A percentile compares a stretch with the other conserved stretches of the same genome.
Conservation (phyloP, 2,888 invertebrate species). For the Idaea dimidiata region DNA sequence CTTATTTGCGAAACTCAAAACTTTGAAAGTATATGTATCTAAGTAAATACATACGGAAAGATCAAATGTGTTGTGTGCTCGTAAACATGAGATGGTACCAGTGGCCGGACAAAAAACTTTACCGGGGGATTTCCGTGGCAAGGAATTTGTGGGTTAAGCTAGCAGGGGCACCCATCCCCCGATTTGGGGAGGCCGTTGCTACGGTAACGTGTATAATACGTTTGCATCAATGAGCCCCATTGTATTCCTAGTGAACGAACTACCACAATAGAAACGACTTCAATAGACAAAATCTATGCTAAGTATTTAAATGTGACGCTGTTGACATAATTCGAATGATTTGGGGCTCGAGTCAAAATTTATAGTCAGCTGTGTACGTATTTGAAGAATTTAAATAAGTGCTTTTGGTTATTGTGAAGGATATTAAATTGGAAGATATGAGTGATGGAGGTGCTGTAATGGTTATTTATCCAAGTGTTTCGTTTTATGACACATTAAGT, state of each 20-base stretch:
- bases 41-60: slow-evolving; percentile 11
- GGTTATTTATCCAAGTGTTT: slow-evolving; percentile 58
- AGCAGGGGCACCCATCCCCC: slow-evolving; percentile 58
- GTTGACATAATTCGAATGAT: slow-evolving; percentile 64
- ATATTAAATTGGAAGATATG: slow-evolving; percentile 40
- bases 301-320: slow-evolving; percentile 56
- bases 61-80: slow-evolving; percentile 18
- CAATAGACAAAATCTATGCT: slow-evolving; percentile 52
- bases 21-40: slow-evolving; percentile 17
- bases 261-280: slow-evolving; percentile 49
- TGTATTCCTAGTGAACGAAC: slow-evolving; percentile 40
- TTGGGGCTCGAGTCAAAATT: slow-evolving; percentile 53
- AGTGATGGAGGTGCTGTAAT: slow-evolving; percentile 29
- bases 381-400: slow-evolving; percentile 27
- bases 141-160: slow-evolving; percentile 61
- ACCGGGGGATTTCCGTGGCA: slow-evolving; percentile 67
- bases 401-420: slow-evolving; percentile 27
- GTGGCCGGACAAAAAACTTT: slow-evolving; percentile 51
- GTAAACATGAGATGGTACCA: slow-evolving; percentile 35
- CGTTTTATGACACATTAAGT: slow-evolving; percentile 56
- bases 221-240: slow-evolving; percentile 56
- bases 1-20: slow-evolving; percentile 11
- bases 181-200: slow-evolving; percentile 54
- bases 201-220: slow-evolving; percentile 59
- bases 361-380: slow-evolving; percentile 49